A percentile compares a stretch with the other conserved stretches of the same genome.
phyloP scores from a whole-genome alignment of 2,113 vertebrate genomes.

The Hylia prasina region DNA sequence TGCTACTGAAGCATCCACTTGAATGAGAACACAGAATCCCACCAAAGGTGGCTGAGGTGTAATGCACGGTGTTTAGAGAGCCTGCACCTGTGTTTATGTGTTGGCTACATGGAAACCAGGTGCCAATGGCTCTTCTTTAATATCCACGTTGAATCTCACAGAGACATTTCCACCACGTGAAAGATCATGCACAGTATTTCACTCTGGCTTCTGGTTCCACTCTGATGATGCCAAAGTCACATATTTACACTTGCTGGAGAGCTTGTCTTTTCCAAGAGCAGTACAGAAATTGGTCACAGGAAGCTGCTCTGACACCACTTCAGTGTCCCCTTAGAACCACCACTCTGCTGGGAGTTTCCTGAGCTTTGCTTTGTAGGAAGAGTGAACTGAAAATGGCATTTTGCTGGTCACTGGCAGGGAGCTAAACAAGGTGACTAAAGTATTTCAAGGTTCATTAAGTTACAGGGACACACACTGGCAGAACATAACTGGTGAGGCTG shows the following conservation, averaged over 20 bases:
- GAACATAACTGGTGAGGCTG: not conserved
- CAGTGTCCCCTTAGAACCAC: not conserved
- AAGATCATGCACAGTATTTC: not conserved
- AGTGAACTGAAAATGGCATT: not conserved
- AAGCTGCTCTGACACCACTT: not conserved
- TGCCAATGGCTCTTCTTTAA: not conserved
- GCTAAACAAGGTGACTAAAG: not conserved
- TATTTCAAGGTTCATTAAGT: not conserved
- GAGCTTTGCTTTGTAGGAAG: not conserved
- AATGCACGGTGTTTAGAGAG: not conserved
- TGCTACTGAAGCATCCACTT: not conserved
- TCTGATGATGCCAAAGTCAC: not conserved
- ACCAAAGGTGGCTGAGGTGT: not conserved
- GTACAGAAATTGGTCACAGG: conserved; percentile 1
- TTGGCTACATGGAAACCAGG: not conserved
- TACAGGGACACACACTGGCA: not conserved
- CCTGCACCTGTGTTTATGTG: not conserved
- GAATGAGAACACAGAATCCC: not conserved
- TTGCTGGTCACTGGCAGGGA: not conserved
- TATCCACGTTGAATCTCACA: not conserved
- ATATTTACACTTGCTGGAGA: not conserved
- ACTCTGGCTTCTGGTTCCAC: not conserved
- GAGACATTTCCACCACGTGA: not conserved
- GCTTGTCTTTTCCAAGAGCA: not conserved
- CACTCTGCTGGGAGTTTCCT: not conserved